Base-by-base conservation (phyloP, 2,888 invertebrate genomes). In the Malachius bipustulatus region DNA sequence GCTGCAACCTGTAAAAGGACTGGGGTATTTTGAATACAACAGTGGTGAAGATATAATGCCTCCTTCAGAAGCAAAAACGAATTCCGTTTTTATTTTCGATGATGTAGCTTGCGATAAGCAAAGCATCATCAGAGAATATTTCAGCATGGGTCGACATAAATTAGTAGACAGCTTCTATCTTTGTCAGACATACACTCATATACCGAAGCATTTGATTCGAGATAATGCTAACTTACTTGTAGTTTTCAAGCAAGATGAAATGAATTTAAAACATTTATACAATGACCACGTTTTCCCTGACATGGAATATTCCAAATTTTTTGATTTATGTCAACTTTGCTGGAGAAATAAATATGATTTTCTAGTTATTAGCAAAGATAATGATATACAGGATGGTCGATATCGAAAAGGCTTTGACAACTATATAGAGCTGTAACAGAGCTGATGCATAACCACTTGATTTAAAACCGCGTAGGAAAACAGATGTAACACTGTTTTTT, bases 41-140 rank as follows among this genome's bases (percentile, higher is more conserved):
- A 34, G 35, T 27, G 40, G 37, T 16, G 30, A 35, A 16, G 38
- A 38, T 19, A 34, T 42, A 16, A 15, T 35, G 4, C n/a, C n/a
- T n/a, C 37, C 39, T 4, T 11, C 42, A 11, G 38, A 47, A 14
- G 48, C 51, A 3, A 42, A 45, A 42, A 29, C 35, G 36, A 46
- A 50, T 42, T 53, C 52, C 6, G 44, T 57, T 9, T 45, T 58
- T 31, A 54, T 58, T 35, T 57, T 58, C 36, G 54, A 57, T 42
- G 56, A 58, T 47, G 48, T 58, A 14, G 47, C 49, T 14, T 56
- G 51, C 33, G 51, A 50, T 19, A 37, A 37, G 29, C 37, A 37
- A 11, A 40, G 47, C 26, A 49, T 43, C 33, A 48, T 58, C 10
- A 38, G 50, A 39, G 41, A 40, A 4, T 55, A 47, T 42, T 59